phyloP scores from a whole-genome alignment of 2,797 vertebrate genomes.

The Pseudochirops cupreus region DNA sequence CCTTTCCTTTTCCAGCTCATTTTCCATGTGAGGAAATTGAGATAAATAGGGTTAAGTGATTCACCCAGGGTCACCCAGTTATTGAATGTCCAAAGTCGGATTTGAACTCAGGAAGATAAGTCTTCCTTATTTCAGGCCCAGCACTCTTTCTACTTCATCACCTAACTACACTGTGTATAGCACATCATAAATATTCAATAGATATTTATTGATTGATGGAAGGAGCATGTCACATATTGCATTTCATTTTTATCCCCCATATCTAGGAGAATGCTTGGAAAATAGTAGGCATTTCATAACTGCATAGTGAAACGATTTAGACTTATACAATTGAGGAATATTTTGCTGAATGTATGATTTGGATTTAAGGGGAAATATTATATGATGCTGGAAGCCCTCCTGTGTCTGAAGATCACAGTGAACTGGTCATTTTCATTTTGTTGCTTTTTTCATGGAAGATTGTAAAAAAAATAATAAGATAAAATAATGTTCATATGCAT shows the following conservation, averaged over 20 bases:
- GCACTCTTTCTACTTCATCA: not conserved
- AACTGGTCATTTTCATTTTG: not conserved
- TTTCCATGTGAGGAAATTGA: not conserved
- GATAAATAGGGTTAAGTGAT: not conserved
- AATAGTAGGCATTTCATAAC: not conserved
- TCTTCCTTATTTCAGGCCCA: not conserved
- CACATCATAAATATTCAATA: not conserved
- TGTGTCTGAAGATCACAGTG: not conserved
- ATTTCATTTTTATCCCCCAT: not conserved
- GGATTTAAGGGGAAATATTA: not conserved
- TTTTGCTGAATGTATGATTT: not conserved
- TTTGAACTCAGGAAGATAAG: not conserved
- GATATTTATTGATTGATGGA: not conserved
- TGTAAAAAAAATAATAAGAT: not conserved
- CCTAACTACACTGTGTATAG: not conserved
- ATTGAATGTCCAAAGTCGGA: not conserved
- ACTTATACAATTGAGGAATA: not conserved
- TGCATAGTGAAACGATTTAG: not conserved
- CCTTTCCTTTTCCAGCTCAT: not conserved
- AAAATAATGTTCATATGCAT: not conserved
- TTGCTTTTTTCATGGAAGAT: not conserved
- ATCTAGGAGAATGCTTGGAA: not conserved
- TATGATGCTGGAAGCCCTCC: not conserved
- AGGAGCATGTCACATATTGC: not conserved
- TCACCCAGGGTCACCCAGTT: not conserved